Percentiles rank a stretch among this genome's conserved stretches.
These are phyloP conservation scores for Calliphora vomitoria DNA, from an alignment of 2,888 invertebrate genomes.

Conservation along the genomic window DNA sequence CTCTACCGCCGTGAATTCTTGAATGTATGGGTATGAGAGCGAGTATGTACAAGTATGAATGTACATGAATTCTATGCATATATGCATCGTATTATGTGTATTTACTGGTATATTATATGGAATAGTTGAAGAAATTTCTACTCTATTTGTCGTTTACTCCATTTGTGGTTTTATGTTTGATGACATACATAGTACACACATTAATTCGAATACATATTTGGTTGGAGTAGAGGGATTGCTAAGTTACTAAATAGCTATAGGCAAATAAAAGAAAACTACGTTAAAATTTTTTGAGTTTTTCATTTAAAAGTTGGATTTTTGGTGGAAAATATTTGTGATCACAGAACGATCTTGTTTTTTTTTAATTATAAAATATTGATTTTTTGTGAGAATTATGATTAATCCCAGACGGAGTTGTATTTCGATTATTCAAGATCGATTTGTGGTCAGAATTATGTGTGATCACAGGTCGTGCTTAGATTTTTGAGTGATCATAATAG, in stretches of 20 bases:
- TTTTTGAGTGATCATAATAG: too few relatives aligned
- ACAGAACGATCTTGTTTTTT: too few relatives aligned
- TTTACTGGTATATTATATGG: conserved; percentile 55
- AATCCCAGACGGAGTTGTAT: too few relatives aligned
- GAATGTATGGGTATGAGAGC: neutral
- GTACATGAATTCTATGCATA: conserved; percentile 29
- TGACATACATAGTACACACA: conserved; percentile 31
- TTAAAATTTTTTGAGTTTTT: too few relatives aligned
- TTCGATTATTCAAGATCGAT: too few relatives aligned
- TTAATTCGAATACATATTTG: neutral
- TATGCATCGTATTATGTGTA: conserved; percentile 24
- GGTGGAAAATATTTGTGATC: too few relatives aligned
- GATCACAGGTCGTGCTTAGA: too few relatives aligned
- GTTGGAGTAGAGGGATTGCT: neutral
- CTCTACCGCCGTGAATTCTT: neutral
- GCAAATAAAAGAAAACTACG: too few relatives aligned
- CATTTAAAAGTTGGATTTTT: neutral
- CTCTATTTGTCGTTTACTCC: conserved; percentile 73
- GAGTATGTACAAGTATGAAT: neutral
- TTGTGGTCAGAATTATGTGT: too few relatives aligned
- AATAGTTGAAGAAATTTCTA: conserved; percentile 70
- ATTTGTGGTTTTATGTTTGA: conserved; percentile 67
- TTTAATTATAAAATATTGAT: too few relatives aligned
- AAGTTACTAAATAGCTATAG: neutral
- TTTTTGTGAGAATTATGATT: too few relatives aligned